These are phyloP conservation scores for Peromyscus attwateri DNA, from an alignment of 2,797 vertebrate genomes.

Conservation along the genomic window DNA sequence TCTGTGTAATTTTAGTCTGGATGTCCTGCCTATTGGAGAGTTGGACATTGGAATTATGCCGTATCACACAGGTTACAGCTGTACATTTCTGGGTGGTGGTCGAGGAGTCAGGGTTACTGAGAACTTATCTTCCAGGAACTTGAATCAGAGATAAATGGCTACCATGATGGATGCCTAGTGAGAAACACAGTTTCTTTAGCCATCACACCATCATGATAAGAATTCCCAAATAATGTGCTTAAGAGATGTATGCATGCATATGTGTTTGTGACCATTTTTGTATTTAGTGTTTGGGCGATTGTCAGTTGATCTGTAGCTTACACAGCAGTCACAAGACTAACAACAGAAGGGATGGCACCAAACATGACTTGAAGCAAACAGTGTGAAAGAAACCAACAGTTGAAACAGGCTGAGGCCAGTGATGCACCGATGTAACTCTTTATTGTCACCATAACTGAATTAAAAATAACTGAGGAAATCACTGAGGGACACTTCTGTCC, in stretches of 20 bases:
- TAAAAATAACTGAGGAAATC: not conserved
- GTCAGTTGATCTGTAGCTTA: not conserved
- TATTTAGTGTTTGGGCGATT: not conserved
- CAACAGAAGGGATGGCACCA: too few species aligned
- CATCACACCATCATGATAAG: not conserved
- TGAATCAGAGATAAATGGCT: too few species aligned
- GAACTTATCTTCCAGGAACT: too few species aligned
- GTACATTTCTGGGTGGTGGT: too few species aligned
- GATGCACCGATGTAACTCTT: not conserved
- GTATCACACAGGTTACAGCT: too few species aligned
- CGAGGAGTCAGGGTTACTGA: too few species aligned
- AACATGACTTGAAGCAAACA: not conserved
- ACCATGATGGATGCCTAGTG: not conserved
- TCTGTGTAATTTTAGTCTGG: too few species aligned
- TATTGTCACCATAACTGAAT: not conserved
- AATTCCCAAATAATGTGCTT: not conserved
- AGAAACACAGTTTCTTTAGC: not conserved
- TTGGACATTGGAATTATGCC: too few species aligned
- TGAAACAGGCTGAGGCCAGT: not conserved
- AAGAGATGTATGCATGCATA: too few species aligned
- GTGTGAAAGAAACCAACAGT: not conserved
- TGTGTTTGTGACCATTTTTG: not conserved
- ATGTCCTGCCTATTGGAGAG: too few species aligned
- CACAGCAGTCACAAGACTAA: too few species aligned
- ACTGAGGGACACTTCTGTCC: not conserved